Evolutionary conservation across 1,140 invertebrate genomes (phyloP), one percentile per base, ranked within the genome.

Genomic region (Drosophila elegans): DNA sequence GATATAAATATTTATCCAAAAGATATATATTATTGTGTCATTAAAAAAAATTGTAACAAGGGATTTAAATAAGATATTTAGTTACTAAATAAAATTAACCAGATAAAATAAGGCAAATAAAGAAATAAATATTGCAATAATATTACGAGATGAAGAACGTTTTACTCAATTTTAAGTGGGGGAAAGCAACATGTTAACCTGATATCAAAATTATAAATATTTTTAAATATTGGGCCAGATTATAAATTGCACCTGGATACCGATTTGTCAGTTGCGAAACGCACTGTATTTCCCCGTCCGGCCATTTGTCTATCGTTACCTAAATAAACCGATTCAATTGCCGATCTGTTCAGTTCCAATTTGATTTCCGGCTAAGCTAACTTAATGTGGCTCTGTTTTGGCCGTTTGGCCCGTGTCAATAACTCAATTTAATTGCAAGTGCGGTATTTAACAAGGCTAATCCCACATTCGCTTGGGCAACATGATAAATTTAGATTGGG

Each of bases 361-460:
- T 49, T 59, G 38, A 53, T 68, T 71, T 69, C 63, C 41, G 67
- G 41, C 67, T 10, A 55, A 55, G 32, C 25, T 34, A 44, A 48
- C 4, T 34, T 32, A 16, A 44, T 71, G 67, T 32, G 4, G 29
- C 29, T 32, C 29, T 32, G 29, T 6, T 7, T 7, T 6, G 7
- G 29, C 7, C 7, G 29, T 7, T 32, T 32, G 29, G 29, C 29
- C 29, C 6, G 29, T 32, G 29, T 56, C 64, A 71, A 71, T 71
- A 69, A 71, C 42, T 69, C 42, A 69, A 69, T 71, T 55, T 49
- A 48, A 71, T 71, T 48, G 67, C 67, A 41, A 29, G 32, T 29
- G 34, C 39, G 49, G 41, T n/a, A n/a, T 21, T 32, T 67, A 69
- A 27, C 41, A 38, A 29, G 63, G 27, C 51, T 39, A 56, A 69